Base-by-base conservation (phyloP, 2,797 vertebrate genomes). In the Geotrypetes seraphini region DNA sequence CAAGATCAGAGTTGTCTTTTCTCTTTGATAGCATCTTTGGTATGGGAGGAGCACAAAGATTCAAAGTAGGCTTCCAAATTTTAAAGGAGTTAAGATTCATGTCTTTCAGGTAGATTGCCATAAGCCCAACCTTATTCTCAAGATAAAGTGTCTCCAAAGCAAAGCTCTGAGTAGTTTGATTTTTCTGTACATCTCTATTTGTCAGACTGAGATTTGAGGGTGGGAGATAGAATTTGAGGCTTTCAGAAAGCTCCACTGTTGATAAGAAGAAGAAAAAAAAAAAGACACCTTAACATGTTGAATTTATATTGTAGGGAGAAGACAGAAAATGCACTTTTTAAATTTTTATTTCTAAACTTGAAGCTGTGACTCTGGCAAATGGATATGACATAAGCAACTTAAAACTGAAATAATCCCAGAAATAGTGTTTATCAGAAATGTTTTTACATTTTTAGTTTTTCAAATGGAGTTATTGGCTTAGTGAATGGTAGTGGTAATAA, bases 111-210 rank as follows among this genome's bases (percentile, higher is more conserved):
- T 40, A 37, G 43, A 40, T 50, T 43, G 43, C 65, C 22, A 34
- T 35, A 31, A 49, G 41, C 46, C 12, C 47, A 39, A 25, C 7
- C 41, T 56, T 43, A 58, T 53, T 43, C 58, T 43, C 58, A 50
- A 47, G 31, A 51, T 49, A 57, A n/a, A n/a, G n/a, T 34, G 37
- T 17, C 27, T 34, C 40, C 13, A 43, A 55, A 53, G 33, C 12
- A 36, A n/a, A n/a, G n/a, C n/a, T n/a, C n/a, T n/a, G 43, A 48
- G 39, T 15, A 34, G 26, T 33, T 5, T 28, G 17, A 31, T 32
- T 56, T 40, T 52, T 54, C 58, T 60, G 51, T 59, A 52, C 58
- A 60, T 53, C 53, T 54, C 53, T 54, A 24, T 55, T n/a, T n/a
- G 37, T 41, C 47, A 24, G 53, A n/a, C n/a, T n/a, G n/a, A n/a